Base-by-base conservation (phyloP, 2,888 invertebrate genomes). In the Choristoneura rosaceana region DNA sequence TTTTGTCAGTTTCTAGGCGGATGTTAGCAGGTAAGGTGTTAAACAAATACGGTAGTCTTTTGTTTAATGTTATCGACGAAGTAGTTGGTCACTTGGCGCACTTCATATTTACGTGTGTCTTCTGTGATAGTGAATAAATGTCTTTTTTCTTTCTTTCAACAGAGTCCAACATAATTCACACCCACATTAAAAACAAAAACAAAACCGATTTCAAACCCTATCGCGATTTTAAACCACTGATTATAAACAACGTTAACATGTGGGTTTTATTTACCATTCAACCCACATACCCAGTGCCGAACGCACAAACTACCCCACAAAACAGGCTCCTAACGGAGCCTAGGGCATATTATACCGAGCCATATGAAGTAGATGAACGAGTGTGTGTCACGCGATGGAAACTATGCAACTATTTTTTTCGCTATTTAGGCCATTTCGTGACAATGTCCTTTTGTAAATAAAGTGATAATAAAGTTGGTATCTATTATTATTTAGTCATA, bases 351-450 rank as follows among this genome's bases (percentile, higher is more conserved):
- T 8, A 52, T 8, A 45, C 9, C 10, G 33, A 14, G 12, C 15
- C 47, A 41, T 71, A 71, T 33, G 45, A 17, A 52, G 17, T 17
- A 52, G 71, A 71, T 67, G 67, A 67, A 71, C 63, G 62, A 4
- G 67, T 58, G 41, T 38, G 45, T 2, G 47, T 15, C 71, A 71
- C 71, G 71, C 71, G 62, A 71, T 9, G n/a, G n/a, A 3, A 38
- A 7, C 50, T 34, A 67, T 67, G 66, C 59, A 8, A n/a, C 47
- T 17, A 34, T 59, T 63, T 64, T 63, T 64, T 64, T 64, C 14
- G 33, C 55, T 68, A 52, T 71, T 63, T 50, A 71, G 71, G 71
- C 58, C 71, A 58, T 63, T 67, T 71, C 71, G 67, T 71, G 67
- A 71, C 67, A 71, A 66, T 66, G 67, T 38, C 33, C 34, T 17